Evolutionary conservation across 35 echinoderm and acorn worm species (phyloP).

Genomic region (Lytechinus pictus): DNA sequence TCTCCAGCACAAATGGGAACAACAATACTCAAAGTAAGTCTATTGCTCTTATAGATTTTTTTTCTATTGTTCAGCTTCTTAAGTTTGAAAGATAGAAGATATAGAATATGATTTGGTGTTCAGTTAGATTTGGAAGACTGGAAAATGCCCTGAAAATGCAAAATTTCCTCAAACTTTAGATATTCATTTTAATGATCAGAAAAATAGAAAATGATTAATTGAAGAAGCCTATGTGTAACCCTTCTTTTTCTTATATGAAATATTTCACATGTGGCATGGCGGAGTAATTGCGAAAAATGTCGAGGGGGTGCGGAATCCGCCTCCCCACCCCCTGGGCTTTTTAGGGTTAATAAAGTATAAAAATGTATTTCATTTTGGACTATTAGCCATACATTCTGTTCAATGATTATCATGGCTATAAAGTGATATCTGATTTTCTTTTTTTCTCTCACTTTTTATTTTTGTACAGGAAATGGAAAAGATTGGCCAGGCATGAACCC

Average conservation of each 20-base stretch:
- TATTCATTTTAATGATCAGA: too few species aligned
- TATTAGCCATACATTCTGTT: neutral
- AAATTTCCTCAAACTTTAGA: too few species aligned
- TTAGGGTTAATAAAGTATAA: too few species aligned
- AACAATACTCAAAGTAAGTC: constrained; percentile 78
- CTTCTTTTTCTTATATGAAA: too few species aligned
- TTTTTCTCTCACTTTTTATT: neutral
- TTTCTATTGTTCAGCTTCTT: neutral
- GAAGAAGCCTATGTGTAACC: too few species aligned
- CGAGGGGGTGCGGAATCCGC: too few species aligned
- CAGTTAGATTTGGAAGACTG: neutral
- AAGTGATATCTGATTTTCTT: neutral
- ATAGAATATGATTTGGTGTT: neutral
- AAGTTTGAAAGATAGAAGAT: neutral
- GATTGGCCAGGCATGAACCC: neutral
- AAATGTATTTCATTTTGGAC: neutral
- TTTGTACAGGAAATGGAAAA: constrained; percentile 19
- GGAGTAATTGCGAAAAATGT: too few species aligned
- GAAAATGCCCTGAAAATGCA: neutral
- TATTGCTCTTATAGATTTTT: neutral
- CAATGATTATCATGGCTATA: neutral
- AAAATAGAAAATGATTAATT: too few species aligned
- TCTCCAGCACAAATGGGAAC: constrained; percentile 96
- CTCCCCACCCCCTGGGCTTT: too few species aligned
- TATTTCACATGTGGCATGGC: too few species aligned